A percentile compares a stretch with the other conserved stretches of the same genome.
Conservation (phyloP, 2,888 invertebrate species). For the Ennomos quercinarius region DNA sequence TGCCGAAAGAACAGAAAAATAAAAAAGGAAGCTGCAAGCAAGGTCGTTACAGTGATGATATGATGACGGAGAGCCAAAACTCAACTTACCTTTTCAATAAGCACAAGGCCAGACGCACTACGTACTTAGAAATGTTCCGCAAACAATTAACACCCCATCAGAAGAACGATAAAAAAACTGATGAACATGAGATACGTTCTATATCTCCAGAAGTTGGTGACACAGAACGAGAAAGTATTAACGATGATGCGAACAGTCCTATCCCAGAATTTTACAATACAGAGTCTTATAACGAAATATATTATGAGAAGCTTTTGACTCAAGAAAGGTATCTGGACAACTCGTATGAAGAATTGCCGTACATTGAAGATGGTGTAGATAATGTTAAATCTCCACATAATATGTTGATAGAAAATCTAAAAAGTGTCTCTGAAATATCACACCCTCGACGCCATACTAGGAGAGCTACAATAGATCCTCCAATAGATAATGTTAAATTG, state of each 20-base stretch:
- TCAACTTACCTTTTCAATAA: constrained; percentile 69
- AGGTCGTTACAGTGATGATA: constrained; percentile 44
- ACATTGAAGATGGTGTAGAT: constrained; percentile 44
- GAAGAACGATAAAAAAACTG: constrained; percentile 40
- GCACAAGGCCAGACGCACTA: constrained; percentile 51
- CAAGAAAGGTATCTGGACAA: constrained; percentile 60
- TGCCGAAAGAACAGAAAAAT: constrained; percentile 63
- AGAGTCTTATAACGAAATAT: constrained; percentile 77
- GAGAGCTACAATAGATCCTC: constrained; percentile 54
- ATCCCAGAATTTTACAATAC: constrained; percentile 68
- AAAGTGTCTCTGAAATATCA: constrained; percentile 72
- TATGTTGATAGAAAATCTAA: constrained; percentile 57
- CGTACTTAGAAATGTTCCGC: constrained; percentile 75
- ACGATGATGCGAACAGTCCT: constrained; percentile 54
- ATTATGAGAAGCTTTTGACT: constrained; percentile 70
- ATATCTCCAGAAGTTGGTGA: constrained; percentile 76
- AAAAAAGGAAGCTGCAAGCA: constrained; percentile 46
- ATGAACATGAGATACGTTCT: constrained; percentile 66
- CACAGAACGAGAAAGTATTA: constrained; percentile 73
- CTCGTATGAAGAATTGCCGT: constrained; percentile 58
- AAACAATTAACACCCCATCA: constrained; percentile 61
- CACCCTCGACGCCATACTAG: constrained; percentile 58
- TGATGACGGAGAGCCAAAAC: constrained; percentile 48
- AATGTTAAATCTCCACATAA: constrained; percentile 48
- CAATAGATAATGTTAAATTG: constrained; percentile 62